Conservation (phyloP, 1,140 invertebrate genomes). For the Gryllus bimaculatus region DNA sequence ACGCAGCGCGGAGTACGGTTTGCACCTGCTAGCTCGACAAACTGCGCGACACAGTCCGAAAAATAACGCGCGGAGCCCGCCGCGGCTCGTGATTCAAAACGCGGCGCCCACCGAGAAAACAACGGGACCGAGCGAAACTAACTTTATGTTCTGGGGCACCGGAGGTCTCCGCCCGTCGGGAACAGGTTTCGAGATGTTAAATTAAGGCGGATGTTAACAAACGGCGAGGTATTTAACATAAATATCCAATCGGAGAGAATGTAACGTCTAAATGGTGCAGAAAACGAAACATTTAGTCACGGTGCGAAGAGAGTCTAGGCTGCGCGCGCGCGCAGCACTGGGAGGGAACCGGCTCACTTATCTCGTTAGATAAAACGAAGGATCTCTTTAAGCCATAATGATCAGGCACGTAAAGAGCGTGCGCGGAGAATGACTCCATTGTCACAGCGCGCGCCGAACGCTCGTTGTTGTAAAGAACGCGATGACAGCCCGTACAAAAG, state of each 20-base stretch:
- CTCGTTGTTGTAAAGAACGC: neutral
- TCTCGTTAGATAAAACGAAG: neutral
- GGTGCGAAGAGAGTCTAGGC: neutral
- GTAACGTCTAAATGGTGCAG: slow-evolving; percentile 3
- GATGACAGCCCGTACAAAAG: neutral
- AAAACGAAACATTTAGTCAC: slow-evolving; percentile 1
- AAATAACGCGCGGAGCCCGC: neutral
- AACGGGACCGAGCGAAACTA: neutral
- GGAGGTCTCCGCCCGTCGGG: neutral
- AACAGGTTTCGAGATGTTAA: neutral
- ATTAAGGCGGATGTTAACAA: neutral
- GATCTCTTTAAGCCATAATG: neutral
- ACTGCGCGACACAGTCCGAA: neutral
- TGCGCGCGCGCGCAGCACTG: neutral
- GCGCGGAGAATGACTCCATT: neutral
- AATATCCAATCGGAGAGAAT: neutral
- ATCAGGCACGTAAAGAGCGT: neutral
- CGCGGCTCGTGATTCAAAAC: neutral
- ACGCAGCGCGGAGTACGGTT: neutral
- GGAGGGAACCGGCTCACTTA: neutral
- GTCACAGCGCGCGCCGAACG: neutral
- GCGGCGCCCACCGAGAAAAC: too few relatives aligned
- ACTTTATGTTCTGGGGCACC: neutral
- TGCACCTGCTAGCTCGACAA: neutral
- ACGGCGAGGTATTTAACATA: neutral